Conservation (phyloP, 2,113 vertebrate genomes). For the Rallus limicola region DNA sequence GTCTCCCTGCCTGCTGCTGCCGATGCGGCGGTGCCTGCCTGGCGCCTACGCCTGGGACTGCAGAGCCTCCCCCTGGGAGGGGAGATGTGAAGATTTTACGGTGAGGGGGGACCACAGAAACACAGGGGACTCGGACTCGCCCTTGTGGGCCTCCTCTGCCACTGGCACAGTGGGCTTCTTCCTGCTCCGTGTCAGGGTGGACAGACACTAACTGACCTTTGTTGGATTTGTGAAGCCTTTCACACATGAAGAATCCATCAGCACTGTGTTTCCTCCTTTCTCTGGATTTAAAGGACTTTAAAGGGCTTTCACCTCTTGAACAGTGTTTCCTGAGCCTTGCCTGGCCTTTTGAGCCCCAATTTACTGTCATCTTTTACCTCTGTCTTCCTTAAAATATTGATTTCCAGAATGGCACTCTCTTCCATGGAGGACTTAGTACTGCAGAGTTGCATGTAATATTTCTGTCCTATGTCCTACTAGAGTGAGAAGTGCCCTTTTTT, state of each 20-base stretch:
- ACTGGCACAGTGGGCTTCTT: neutral
- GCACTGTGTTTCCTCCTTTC: neutral
- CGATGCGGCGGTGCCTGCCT: fast-evolving
- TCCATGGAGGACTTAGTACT: neutral
- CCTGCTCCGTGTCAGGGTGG: neutral
- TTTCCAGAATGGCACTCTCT: neutral
- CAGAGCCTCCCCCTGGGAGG: neutral
- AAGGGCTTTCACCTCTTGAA: neutral
- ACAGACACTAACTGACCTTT: neutral
- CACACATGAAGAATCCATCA: fast-evolving
- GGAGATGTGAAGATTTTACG: neutral
- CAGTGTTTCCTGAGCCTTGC: neutral
- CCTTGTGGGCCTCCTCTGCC: neutral
- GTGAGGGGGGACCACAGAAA: fast-evolving
- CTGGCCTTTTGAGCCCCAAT: neutral
- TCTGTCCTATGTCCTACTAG: neutral
- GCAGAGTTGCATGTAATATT: neutral
- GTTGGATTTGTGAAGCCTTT: neutral
- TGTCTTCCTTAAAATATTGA: neutral
- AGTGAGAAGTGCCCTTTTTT: neutral
- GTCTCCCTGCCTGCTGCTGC: fast-evolving
- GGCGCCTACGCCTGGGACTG: neutral
- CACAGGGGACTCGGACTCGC: fast-evolving
- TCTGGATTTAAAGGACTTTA: neutral
- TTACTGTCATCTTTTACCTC: neutral